Evolutionary conservation across 2,797 vertebrate species (phyloP).

Genomic region (Rhabdophis nuchalis): DNA sequence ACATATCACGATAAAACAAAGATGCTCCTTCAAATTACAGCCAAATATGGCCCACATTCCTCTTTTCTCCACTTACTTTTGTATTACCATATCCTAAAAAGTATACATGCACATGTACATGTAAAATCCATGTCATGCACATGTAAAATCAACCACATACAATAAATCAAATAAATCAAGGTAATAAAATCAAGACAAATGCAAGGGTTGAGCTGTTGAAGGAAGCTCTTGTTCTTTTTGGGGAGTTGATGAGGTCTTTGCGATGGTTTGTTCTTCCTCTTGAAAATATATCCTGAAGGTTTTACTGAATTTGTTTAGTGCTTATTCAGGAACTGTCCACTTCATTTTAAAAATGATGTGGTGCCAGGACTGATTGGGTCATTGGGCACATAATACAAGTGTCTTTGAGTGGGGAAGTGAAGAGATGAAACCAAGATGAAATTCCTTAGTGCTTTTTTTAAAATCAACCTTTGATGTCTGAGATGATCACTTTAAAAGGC

Average conservation of each 20-base stretch:
- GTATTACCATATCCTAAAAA: not conserved
- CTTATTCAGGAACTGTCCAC: not conserved
- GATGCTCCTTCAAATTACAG: not conserved
- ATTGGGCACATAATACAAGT: not conserved
- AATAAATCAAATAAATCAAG: not conserved
- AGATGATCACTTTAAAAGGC: not conserved
- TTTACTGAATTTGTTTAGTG: not conserved
- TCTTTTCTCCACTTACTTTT: not conserved
- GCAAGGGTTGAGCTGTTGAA: not conserved
- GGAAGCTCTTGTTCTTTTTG: not conserved
- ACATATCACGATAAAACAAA: not conserved
- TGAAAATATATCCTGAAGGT: not conserved
- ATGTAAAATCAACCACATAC: not conserved
- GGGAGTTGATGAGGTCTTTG: not conserved
- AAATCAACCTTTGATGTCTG: not conserved
- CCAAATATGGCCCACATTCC: not conserved
- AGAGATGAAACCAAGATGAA: not conserved
- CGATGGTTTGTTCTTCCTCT: not conserved
- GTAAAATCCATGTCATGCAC: not conserved
- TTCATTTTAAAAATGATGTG: not conserved
- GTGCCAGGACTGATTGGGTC: not conserved
- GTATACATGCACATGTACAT: not conserved
- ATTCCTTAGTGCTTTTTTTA: not conserved
- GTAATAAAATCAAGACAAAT: not conserved
- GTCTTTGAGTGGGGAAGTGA: not conserved